phyloP scores from a whole-genome alignment of 2,113 vertebrate species.

The Chelonoidis abingdonii region DNA sequence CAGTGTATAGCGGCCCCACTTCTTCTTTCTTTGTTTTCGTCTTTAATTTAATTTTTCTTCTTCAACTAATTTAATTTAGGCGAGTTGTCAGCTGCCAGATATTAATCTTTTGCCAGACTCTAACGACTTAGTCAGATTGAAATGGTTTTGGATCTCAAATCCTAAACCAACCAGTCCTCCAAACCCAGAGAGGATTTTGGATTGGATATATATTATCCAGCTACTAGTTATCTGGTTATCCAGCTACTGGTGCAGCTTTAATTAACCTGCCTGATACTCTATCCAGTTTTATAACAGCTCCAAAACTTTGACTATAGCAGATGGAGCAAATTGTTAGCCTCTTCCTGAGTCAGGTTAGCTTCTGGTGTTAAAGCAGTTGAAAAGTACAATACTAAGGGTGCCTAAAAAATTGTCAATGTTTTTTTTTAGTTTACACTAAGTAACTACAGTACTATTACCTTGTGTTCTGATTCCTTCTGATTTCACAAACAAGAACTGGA shows the following conservation, averaged over 20 bases:
- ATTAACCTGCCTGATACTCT: background rate
- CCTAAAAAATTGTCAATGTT: background rate
- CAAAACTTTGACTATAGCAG: background rate
- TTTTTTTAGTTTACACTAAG: slow-evolving; percentile 40
- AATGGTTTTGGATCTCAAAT: background rate
- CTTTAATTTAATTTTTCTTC: too few relatives aligned
- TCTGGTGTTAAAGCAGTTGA: fast-evolving
- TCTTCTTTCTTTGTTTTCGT: too few relatives aligned
- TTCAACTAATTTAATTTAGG: background rate
- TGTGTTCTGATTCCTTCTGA: background rate
- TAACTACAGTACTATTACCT: background rate
- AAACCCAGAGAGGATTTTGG: background rate
- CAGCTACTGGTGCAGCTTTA: background rate
- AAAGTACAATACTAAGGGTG: background rate
- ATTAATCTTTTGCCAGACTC: background rate
- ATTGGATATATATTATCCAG: background rate
- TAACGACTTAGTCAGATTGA: background rate
- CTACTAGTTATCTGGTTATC: background rate
- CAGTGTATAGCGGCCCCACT: too few relatives aligned
- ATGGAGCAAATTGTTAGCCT: background rate
- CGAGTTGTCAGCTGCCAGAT: background rate
- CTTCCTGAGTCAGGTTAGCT: background rate
- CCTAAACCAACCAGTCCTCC: background rate
- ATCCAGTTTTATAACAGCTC: background rate
- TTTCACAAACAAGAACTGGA: background rate